phyloP scores from a whole-genome alignment of 2,888 invertebrate species.

The Crossocerus cetratus region DNA sequence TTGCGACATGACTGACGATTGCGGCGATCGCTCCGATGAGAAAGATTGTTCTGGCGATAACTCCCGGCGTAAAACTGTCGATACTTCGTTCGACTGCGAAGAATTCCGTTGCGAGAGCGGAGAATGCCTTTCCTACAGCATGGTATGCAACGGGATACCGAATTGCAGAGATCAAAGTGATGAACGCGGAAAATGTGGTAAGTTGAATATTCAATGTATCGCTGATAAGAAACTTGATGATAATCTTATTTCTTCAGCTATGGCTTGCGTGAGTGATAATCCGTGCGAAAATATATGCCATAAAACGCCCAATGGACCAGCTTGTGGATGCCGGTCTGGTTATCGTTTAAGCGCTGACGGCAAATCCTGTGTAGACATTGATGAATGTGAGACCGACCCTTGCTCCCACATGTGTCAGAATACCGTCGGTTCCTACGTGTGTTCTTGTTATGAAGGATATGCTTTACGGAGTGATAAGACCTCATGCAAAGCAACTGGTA shows the following conservation, averaged over 20 bases:
- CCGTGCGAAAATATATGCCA: conserved; percentile 81
- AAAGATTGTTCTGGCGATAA: conserved; percentile 61
- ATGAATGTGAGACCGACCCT: conserved; percentile 83
- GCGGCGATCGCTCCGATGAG: conserved; percentile 87
- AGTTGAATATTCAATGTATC: neutral
- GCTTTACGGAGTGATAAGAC: conserved; percentile 81
- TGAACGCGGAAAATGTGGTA: conserved; percentile 83
- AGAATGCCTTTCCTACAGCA: conserved; percentile 81
- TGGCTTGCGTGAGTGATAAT: conserved; percentile 75
- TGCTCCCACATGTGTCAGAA: conserved; percentile 85
- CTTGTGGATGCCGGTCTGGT: conserved; percentile 83
- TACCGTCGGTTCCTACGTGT: conserved; percentile 79
- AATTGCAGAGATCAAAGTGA: conserved; percentile 86
- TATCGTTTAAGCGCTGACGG: conserved; percentile 79
- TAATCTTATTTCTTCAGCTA: conserved; percentile 63
- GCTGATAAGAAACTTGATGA: neutral
- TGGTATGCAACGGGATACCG: conserved; percentile 81
- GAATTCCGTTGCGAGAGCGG: conserved; percentile 81
- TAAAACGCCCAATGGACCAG: conserved; percentile 83
- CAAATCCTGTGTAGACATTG: conserved; percentile 82
- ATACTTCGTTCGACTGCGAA: conserved; percentile 63
- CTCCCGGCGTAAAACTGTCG: neutral
- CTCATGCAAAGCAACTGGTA: conserved; percentile 83
- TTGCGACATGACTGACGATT: conserved; percentile 83
- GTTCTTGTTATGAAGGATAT: conserved; percentile 81